A percentile compares a stretch with the other conserved stretches of the same genome.
These are phyloP conservation scores for Nycticebus coucang DNA, from an alignment of 2,113 vertebrate species.

Conservation along the genomic window DNA sequence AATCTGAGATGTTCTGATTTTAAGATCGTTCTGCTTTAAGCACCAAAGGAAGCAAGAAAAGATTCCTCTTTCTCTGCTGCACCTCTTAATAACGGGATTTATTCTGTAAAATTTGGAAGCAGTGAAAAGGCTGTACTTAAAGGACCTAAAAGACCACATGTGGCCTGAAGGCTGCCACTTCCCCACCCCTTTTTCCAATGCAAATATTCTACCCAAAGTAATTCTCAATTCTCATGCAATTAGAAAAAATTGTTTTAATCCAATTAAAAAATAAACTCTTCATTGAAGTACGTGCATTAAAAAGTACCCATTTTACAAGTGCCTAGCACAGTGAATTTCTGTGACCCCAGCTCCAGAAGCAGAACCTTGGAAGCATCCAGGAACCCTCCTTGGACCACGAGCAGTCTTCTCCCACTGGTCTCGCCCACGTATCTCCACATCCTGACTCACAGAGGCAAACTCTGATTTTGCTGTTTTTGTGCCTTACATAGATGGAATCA, in stretches of 20 bases:
- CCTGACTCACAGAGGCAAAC: background rate
- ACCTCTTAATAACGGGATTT: too few species aligned
- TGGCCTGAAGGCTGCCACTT: too few species aligned
- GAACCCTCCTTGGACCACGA: background rate
- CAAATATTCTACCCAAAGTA: background rate
- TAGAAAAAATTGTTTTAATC: slow-evolving; percentile 31
- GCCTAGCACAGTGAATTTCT: background rate
- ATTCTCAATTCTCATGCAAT: background rate
- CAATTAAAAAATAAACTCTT: background rate
- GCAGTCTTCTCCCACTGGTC: too few species aligned
- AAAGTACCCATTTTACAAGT: background rate
- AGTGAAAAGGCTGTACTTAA: too few species aligned
- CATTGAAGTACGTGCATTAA: background rate
- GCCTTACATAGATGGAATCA: background rate
- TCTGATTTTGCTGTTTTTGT: background rate
- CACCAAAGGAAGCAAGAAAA: too few species aligned
- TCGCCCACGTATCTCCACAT: background rate
- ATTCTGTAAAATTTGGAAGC: too few species aligned
- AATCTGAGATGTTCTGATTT: too few species aligned
- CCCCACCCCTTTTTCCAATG: background rate
- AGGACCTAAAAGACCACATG: too few species aligned
- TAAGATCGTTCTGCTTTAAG: too few species aligned
- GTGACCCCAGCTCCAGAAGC: background rate
- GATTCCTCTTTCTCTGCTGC: too few species aligned
- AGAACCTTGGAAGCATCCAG: background rate